Conservation (phyloP, 2,797 vertebrate genomes). For the Mormyrus hasselquistii region DNA sequence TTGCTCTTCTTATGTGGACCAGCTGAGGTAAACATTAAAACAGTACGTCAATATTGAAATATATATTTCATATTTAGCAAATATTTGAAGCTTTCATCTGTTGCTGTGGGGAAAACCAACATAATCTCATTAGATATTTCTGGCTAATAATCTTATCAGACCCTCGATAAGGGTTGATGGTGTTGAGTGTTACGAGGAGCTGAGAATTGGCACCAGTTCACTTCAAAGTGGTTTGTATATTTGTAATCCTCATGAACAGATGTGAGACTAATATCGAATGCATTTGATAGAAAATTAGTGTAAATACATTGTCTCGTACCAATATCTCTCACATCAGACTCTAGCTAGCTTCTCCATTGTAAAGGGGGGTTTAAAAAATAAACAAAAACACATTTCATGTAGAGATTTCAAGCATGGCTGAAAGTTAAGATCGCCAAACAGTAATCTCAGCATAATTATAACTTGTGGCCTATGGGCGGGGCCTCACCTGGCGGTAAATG, state of each 20-base stretch:
- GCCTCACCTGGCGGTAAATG: background rate
- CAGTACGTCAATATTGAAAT: background rate
- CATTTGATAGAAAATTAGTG: background rate
- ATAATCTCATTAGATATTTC: background rate
- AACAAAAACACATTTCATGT: background rate
- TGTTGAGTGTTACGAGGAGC: background rate
- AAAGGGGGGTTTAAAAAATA: background rate
- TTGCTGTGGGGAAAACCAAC: background rate
- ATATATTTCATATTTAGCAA: conserved; percentile 4
- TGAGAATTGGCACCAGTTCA: background rate
- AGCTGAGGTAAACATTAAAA: background rate
- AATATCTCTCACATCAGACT: background rate
- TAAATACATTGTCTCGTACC: background rate
- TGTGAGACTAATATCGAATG: background rate
- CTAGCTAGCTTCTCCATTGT: background rate
- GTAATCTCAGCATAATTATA: conserved; percentile 20
- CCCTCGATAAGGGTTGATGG: background rate
- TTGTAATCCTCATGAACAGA: background rate
- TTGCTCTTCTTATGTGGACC: background rate
- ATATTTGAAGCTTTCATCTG: background rate
- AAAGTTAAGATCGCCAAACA: conserved; percentile 22
- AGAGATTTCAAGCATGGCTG: conserved; percentile 23
- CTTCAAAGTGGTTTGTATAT: background rate
- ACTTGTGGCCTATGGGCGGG: background rate
- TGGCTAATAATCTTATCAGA: background rate